Base-by-base conservation (phyloP, 2,888 invertebrate species). In the Lycophotia porphyrea region DNA sequence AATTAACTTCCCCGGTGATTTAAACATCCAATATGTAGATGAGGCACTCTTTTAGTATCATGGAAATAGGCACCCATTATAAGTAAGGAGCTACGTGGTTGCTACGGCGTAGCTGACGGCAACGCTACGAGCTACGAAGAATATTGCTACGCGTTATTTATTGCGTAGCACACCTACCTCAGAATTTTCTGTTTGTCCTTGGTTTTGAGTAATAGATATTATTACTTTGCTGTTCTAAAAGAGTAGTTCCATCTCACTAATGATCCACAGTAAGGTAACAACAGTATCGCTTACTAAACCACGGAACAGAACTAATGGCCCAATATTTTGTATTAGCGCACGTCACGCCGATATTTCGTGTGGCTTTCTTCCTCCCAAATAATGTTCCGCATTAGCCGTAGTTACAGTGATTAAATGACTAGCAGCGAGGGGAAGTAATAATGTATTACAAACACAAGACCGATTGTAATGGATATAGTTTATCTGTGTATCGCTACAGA, bases 371-470 rank as follows among this genome's bases (percentile, higher is more conserved):
- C 92, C 90, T 87, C 90, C 92, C 87, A 93, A 95, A 94, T 95
- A 95, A 95, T 95, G 95, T 93, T 88, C 84, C 91, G 90, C 95
- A 95, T 95, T 95, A 95, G 95, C 93, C 91, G 88, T 94, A 94
- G 95, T 95, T 93, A 95, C 95, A 95, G 94, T 95, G 95, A 96
- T 96, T 95, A 95, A 95, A 92, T 92, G 95, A 93, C 92, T 93
- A 79, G 91, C 91, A 90, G 90, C 90, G 89, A 89, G 90, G 90
- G 92, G 91, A 92, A 92, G 93, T 93, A 92, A 92, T 94, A 93
- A 93, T 93, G 92, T 91, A 91, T 90, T 88, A 89, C 89, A 87
- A 89, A 89, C 91, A 91, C 88, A 86, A 86, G 80, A 80, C 84
- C 82, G 83, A 91, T 91, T 88, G 89, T 89, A 88, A 87, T 86